A percentile compares a stretch with the other conserved stretches of the same genome.
These are phyloP conservation scores for Ditylenchus dipsaci DNA, from an alignment of 1,140 invertebrate species.

Conservation along the genomic window DNA sequence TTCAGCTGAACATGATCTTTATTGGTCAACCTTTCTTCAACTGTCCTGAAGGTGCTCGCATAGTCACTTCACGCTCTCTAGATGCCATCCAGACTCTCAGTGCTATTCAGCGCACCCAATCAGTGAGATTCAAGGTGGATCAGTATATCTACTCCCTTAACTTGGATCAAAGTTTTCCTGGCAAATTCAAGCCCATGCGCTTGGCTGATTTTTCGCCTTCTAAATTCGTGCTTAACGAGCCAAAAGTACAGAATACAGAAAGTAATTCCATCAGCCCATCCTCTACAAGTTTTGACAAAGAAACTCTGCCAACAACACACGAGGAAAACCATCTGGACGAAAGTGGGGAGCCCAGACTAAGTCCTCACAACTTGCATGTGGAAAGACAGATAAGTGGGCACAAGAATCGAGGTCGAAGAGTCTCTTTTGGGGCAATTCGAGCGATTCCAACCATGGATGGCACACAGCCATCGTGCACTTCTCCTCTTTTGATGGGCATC, in stretches of 20 bases:
- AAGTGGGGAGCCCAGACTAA: neutral
- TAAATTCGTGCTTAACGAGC: neutral
- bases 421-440: constrained; percentile 44
- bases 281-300: too few relatives aligned
- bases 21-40: constrained; percentile 39
- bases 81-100: constrained; percentile 42
- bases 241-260: too few relatives aligned
- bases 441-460: constrained; percentile 26
- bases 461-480: neutral
- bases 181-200: constrained; percentile 6
- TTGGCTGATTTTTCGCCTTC: neutral
- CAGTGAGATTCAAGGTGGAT: constrained; percentile 36
- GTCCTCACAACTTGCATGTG: constrained; percentile 3
- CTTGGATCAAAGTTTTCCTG: constrained; percentile 41
- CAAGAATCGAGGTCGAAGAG: constrained; percentile 42
- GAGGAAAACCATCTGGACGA: too few relatives aligned
- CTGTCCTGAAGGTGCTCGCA: constrained; percentile 21
- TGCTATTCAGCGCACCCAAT: constrained; percentile 35
- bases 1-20: constrained; percentile 43
- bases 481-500: constrained; percentile 8
- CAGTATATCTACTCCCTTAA: constrained; percentile 30
- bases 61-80: constrained; percentile 32
- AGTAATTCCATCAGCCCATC: too few relatives aligned
- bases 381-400: constrained; percentile 10
- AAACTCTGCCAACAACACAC: too few relatives aligned